Percentiles rank a stretch among this genome's conserved stretches.
Evolutionary conservation across 1,140 invertebrate species (phyloP).

Genomic region (Philotrypesis tridentata): DNA sequence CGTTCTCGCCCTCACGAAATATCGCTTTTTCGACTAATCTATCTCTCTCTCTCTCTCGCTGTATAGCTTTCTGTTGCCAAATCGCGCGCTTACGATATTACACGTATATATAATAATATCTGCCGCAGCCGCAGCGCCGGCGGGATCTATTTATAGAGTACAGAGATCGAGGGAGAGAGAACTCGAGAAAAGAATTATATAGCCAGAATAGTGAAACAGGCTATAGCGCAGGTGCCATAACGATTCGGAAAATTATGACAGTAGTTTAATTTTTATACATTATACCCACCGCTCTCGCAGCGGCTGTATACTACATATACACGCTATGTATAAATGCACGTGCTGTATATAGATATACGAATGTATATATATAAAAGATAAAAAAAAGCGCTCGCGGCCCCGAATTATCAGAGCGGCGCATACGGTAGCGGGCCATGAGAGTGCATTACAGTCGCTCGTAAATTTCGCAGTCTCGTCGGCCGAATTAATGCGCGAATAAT

Average conservation of each 20-base stretch:
- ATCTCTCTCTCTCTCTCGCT: neutral
- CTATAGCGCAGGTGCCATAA: neutral
- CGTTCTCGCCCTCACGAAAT: neutral
- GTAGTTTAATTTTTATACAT: conserved; percentile 17
- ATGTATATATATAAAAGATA: too few relatives aligned
- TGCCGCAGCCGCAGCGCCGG: too few relatives aligned
- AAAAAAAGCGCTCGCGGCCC: neutral
- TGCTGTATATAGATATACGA: too few relatives aligned
- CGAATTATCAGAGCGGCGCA: neutral
- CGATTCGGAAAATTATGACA: conserved; percentile 5
- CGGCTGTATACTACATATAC: too few relatives aligned
- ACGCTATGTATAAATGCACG: too few relatives aligned
- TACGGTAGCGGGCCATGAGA: neutral
- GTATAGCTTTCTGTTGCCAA: neutral
- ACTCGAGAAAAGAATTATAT: neutral
- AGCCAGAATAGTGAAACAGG: neutral
- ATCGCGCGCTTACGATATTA: neutral
- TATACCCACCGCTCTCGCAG: too few relatives aligned
- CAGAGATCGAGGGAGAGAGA: too few relatives aligned
- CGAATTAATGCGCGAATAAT: neutral
- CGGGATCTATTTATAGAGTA: neutral
- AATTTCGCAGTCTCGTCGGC: neutral
- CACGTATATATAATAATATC: neutral
- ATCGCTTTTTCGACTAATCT: too few relatives aligned
- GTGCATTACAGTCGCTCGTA: neutral